Evolutionary conservation across 2,113 vertebrate species (phyloP).

Genomic region (Bostrychus sinensis): DNA sequence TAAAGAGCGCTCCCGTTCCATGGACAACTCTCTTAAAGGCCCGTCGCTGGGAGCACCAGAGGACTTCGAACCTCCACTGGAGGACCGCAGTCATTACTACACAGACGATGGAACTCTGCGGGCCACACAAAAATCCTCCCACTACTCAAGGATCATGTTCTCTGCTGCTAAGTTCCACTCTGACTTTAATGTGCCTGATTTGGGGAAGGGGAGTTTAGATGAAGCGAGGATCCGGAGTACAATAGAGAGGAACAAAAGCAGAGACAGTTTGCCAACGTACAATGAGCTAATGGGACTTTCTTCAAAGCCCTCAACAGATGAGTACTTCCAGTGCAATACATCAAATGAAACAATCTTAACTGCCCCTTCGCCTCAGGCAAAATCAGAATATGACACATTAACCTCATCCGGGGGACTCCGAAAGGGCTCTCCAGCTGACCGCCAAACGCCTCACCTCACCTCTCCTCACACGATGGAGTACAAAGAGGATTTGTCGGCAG

Average conservation of each 20-base stretch:
- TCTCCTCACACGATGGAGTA: slow-evolving; percentile 86
- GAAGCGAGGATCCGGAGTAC: slow-evolving; percentile 86
- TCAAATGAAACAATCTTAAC: slow-evolving; percentile 96
- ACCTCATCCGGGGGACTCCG: slow-evolving; percentile 90
- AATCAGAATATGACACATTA: slow-evolving; percentile 91
- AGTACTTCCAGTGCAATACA: slow-evolving; percentile 99
- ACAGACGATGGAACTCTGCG: slow-evolving; percentile 93
- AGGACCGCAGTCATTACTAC: slow-evolving; percentile 92
- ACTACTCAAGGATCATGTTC: slow-evolving; percentile 91
- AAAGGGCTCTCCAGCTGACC: slow-evolving; percentile 89
- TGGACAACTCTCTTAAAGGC: slow-evolving; percentile 98
- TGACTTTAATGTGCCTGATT: slow-evolving; percentile 93
- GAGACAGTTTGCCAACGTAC: slow-evolving; percentile 89
- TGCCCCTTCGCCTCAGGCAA: slow-evolving; percentile 91
- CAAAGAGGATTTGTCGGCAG: slow-evolving; percentile 87
- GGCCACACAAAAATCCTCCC: slow-evolving; percentile 85
- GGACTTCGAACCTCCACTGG: slow-evolving; percentile 89
- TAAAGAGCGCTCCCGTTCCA: slow-evolving; percentile 96
- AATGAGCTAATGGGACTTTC: slow-evolving; percentile 90
- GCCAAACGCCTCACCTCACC: slow-evolving; percentile 88
- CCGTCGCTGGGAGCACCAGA: slow-evolving; percentile 88
- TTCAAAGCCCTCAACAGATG: slow-evolving; percentile 88
- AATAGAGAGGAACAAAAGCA: slow-evolving; percentile 88
- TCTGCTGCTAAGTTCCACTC: slow-evolving; percentile 89
- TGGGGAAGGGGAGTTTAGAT: slow-evolving; percentile 84